Conservation (phyloP, 2,113 vertebrate genomes). For the Malaclemys terrapin region DNA sequence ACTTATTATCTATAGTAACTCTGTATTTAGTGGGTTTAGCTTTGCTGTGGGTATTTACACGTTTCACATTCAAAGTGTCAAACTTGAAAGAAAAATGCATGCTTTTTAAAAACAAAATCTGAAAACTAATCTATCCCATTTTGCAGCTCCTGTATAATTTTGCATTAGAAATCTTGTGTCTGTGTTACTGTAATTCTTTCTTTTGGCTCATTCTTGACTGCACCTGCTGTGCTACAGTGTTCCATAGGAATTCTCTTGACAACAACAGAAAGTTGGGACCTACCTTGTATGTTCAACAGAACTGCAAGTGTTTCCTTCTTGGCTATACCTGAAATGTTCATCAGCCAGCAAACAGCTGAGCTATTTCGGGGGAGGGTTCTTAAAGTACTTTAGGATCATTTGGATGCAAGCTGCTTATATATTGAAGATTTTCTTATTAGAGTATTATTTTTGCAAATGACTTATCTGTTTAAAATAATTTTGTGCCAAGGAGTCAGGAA, state of each 20-base stretch:
- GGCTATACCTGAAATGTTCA: neutral
- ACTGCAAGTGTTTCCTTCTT: neutral
- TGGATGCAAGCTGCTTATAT: neutral
- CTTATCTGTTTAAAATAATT: neutral
- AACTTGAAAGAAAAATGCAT: neutral
- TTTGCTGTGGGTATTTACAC: neutral
- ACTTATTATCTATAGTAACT: neutral
- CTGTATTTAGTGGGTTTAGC: neutral
- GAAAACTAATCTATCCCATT: fast-evolving
- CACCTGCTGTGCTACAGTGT: neutral
- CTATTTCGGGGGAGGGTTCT: neutral
- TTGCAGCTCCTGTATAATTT: neutral
- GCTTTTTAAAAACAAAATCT: neutral
- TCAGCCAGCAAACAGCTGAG: neutral
- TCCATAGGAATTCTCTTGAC: neutral
- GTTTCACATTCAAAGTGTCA: neutral
- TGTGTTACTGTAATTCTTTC: neutral
- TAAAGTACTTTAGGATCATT: neutral
- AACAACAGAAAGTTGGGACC: neutral
- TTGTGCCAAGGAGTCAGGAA: neutral
- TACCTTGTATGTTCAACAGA: neutral
- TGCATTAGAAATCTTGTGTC: neutral
- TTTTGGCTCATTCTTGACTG: neutral
- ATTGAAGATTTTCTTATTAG: neutral
- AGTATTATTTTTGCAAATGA: neutral